Base-by-base conservation (phyloP, 2,888 invertebrate genomes). In the Aleiodes testaceus region DNA sequence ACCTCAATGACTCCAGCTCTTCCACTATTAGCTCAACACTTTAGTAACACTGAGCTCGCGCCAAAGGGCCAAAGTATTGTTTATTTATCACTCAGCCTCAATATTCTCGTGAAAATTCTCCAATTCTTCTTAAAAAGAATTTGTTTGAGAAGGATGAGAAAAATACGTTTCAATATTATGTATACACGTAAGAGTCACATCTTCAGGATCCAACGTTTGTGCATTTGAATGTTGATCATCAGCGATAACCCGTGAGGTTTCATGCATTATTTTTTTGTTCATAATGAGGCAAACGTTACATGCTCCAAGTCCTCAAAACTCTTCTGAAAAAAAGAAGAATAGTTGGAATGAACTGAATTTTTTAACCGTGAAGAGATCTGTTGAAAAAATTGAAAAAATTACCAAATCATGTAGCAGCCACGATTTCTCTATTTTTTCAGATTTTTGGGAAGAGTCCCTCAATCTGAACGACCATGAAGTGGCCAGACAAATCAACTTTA, bases 221-320 rank as follows among this genome's bases (percentile, higher is more conserved):
- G n/a, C 49, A 55, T 55, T 11, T 70, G 70, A 55, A 16, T 61
- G 47, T 61, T 36, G 70, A 70, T 70, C 49, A 49, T 45, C 22
- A 18, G 66, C 66, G 71, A 71, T 71, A 71, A 71, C 71, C 71
- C 63, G 44, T 49, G 55, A 70, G 70, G 70, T 66, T 70, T 61
- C 42, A 50, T 63, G 16, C 52, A 66, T 66, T 47, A 66, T 49
- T 26, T 36, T 30, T 11, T 52, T 36, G 11, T 59, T 53, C 55
- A 64, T 65, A 53, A 69, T 50, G 69, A 59, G 45, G 12, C 59
- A 36, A 59, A 16, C 42, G 18, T 18, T n/a, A 36, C 50, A 36
- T 36, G 14, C 3, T 26, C 5, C 14, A 14, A 18, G 2, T 18
- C 18, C 20, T n/a, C n/a, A 2, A 5, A 63, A 42, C 36, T 36